Base-by-base conservation (phyloP, 2,888 invertebrate genomes). In the Venustoraphidia nigricollis region DNA sequence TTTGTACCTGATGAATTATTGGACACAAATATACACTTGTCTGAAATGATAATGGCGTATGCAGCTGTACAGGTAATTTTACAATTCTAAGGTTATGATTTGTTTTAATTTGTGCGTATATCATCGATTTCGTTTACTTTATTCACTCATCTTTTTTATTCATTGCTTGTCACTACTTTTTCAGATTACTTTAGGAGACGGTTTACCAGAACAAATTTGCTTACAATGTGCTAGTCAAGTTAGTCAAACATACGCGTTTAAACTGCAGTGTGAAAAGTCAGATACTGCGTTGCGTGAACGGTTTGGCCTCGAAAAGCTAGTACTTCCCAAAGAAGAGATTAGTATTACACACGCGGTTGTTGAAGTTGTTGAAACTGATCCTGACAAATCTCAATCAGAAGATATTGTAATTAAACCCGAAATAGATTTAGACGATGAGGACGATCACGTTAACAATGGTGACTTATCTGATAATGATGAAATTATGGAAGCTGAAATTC, bases 121-220 rank as follows among this genome's bases (percentile, higher is more conserved):
- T 10, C 27, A 34, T 36, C 36, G 42, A 36, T 45, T 36, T 27
- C 39, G 17, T 36, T 45, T 37, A 34, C 41, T 41, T 34, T 44
- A 36, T 50, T 36, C 36, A 14, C 42, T 46, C 8, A 36, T 46
- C 44, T 39, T 40, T 47, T 5, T 42, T 42, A 42, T 5, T 17
- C 17, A 34, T 45, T 42, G 10, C 10, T 43, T 34, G 35, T 49
- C 11, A 48, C 50, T 49, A 50, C 43, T 51, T 52, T 60, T 59
- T 27, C 50, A 63, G 63, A 62, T 69, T 47, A 61, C 63, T 11
- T 52, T 62, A 13, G 70, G 70, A 39, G 79, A 81, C 64, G 73
- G 73, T 38, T 59, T 81, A 47, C 79, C 80, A 1, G 74, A 77
- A 56, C 69, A 69, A 47, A 65, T 81, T 44, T 81, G 81, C 56